Evolutionary conservation across 2,888 invertebrate species (phyloP).

Genomic region (Drosophila mulleri): DNA sequence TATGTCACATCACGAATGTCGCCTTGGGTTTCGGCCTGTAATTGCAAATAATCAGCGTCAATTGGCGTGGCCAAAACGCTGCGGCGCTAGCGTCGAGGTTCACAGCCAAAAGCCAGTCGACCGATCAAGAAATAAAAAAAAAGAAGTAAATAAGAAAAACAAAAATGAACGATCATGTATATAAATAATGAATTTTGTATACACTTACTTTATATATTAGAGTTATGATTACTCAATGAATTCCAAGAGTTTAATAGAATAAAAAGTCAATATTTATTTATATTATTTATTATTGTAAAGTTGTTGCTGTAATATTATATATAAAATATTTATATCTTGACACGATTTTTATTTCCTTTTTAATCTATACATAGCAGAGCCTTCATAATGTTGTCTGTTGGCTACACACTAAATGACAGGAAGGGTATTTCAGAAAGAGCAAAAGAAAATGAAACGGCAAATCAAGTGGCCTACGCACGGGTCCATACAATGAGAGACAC

Average conservation of each 20-base stretch:
- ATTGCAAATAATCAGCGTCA: slow-evolving; percentile 77
- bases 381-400: too few relatives aligned
- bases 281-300: too few relatives aligned
- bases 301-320: too few relatives aligned
- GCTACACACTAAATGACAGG: neutral
- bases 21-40: slow-evolving; percentile 68
- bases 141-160: slow-evolving; percentile 11
- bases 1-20: slow-evolving; percentile 61
- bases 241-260: too few relatives aligned
- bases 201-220: neutral
- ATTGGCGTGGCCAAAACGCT: slow-evolving; percentile 69
- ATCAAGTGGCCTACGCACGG: slow-evolving; percentile 71
- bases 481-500: slow-evolving; percentile 42
- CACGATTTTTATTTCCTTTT: too few relatives aligned
- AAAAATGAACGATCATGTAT: neutral
- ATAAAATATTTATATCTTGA: too few relatives aligned
- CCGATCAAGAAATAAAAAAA: slow-evolving; percentile 1
- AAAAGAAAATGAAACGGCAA: slow-evolving; percentile 20
- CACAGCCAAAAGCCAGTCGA: slow-evolving; percentile 29
- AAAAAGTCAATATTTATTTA: too few relatives aligned
- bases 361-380: too few relatives aligned
- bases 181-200: neutral
- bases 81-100: slow-evolving; percentile 28
- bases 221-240: neutral
- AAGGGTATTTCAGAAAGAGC: neutral